These are phyloP conservation scores for Drosophila recens DNA, from an alignment of 2,888 invertebrate genomes.

Conservation along the genomic window DNA sequence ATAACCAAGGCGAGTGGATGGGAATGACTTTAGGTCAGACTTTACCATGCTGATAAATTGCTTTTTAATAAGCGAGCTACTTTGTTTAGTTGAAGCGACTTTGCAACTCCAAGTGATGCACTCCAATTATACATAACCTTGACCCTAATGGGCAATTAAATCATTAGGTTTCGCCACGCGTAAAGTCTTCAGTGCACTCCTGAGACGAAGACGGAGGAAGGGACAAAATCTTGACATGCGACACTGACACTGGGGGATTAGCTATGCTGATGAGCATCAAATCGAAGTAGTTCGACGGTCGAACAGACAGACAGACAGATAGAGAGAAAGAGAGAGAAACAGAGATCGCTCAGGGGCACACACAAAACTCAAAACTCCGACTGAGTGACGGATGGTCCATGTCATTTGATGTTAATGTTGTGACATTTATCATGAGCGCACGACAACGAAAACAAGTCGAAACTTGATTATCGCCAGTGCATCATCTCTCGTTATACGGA, in stretches of 20 bases:
- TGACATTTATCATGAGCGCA: conserved; percentile 85
- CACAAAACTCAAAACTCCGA: conserved; percentile 72
- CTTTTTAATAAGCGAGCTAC: conserved; percentile 75
- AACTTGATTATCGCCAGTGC: conserved; percentile 81
- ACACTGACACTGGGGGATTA: conserved; percentile 62
- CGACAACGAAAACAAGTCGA: conserved; percentile 79
- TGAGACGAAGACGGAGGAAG: conserved; percentile 23
- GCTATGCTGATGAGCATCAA: conserved; percentile 70
- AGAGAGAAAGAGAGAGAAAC: conserved; percentile 12
- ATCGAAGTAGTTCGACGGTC: conserved; percentile 70
- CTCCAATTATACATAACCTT: conserved; percentile 68
- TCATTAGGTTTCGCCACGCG: conserved; percentile 52
- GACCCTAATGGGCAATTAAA: conserved; percentile 75
- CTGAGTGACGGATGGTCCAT: conserved; percentile 85
- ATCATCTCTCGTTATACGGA: conserved; percentile 74
- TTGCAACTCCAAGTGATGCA: conserved; percentile 34
- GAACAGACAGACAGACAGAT: conserved; percentile 19
- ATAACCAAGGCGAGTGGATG: background rate
- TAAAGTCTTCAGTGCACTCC: conserved; percentile 37
- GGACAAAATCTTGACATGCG: conserved; percentile 48
- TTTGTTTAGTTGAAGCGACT: conserved; percentile 37
- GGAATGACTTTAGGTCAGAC: conserved; percentile 21
- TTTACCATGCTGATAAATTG: conserved; percentile 71
- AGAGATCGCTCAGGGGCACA: conserved; percentile 71
- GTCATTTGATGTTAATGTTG: conserved; percentile 85